Evolutionary conservation across 2,113 vertebrate species (phyloP).

Genomic region (Rhadina sibilatrix): DNA sequence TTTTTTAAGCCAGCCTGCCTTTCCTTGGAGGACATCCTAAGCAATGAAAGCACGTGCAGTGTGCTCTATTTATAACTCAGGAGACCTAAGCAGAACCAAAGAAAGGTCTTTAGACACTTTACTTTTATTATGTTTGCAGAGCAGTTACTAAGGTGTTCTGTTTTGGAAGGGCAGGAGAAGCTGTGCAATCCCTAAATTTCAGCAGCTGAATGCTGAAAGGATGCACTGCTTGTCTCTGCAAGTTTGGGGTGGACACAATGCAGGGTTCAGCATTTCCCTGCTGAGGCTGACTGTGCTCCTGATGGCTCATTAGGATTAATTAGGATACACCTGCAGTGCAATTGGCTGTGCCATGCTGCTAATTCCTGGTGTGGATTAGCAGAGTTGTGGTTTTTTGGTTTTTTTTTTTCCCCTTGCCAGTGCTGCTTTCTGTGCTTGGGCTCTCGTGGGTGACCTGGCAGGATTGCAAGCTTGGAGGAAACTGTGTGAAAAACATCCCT

Average conservation of each 20-base stretch:
- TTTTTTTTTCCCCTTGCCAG: background rate
- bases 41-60: rapidly evolving
- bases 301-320: background rate
- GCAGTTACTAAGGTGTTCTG: background rate
- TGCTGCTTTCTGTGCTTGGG: background rate
- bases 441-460: background rate
- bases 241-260: background rate
- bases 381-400: background rate
- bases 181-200: background rate
- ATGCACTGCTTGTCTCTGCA: background rate
- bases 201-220: background rate
- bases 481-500: background rate
- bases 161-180: background rate
- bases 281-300: background rate
- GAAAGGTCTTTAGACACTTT: background rate
- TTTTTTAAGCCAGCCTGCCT: background rate
- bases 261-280: background rate
- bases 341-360: background rate
- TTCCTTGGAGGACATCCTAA: background rate
- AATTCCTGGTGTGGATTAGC: background rate
- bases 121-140: background rate
- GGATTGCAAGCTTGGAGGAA: background rate
- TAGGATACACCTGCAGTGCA: background rate
- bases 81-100: background rate
- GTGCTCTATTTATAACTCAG: background rate